These are phyloP conservation scores for Diloba caeruleocephala DNA, from an alignment of 2,888 invertebrate genomes.

Conservation along the genomic window DNA sequence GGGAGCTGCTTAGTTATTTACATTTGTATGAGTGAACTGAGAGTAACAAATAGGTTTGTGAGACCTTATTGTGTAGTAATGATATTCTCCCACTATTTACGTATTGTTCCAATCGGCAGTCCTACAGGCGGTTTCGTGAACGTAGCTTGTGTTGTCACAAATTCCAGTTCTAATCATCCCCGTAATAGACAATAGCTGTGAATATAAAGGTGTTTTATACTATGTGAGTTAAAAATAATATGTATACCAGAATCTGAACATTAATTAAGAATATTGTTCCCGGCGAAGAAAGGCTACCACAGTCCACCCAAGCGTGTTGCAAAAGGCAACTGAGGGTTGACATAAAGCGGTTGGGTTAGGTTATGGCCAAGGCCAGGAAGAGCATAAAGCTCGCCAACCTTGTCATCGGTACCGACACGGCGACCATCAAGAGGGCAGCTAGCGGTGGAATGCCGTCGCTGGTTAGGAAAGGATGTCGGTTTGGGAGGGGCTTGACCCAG, in stretches of 20 bases:
- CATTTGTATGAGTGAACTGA: constrained; percentile 30
- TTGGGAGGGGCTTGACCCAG: no score
- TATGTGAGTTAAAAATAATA: background rate
- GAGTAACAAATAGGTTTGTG: constrained; percentile 12
- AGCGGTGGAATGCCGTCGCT: no score
- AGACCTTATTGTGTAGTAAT: constrained; percentile 23
- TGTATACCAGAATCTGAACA: constrained; percentile 4
- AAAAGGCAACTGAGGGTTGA: no score
- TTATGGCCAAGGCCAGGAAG: no score
- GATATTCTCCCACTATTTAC: constrained; percentile 20
- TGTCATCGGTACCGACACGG: no score
- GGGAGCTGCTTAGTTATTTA: constrained; percentile 20
- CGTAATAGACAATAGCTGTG: background rate
- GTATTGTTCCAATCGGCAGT: constrained; percentile 20
- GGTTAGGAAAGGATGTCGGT: no score
- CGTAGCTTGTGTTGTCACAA: constrained; percentile 1
- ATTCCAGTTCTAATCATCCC: background rate
- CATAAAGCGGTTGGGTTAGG: no score
- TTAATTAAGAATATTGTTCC: constrained; percentile 6
- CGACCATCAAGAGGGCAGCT: no score
- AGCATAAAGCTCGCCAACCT: no score
- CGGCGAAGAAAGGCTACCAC: no score
- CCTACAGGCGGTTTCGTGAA: constrained; percentile 9
- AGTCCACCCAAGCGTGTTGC: no score
- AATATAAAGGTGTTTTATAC: background rate